Evolutionary conservation across 1,140 invertebrate species (phyloP), one percentile per base, ranked within the genome.

Genomic region (Drosophila sproati): DNA sequence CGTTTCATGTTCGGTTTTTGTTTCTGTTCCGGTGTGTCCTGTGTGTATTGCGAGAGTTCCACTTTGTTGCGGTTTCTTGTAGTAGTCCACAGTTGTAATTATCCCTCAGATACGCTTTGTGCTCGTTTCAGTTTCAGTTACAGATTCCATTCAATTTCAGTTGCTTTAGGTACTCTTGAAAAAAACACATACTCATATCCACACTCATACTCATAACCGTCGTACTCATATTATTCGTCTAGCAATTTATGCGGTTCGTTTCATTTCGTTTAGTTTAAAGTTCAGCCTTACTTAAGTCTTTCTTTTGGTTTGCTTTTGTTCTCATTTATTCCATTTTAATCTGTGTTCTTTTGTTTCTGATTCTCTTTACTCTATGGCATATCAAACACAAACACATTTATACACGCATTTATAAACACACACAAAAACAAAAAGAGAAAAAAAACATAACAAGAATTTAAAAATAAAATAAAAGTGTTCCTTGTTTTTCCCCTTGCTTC

Each of bases 311-410:
- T 20, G 20, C 20, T 20, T 20, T 20, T 20, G 20, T 20, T 10
- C 7, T 50, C 52, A 75, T 81, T 78, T 63, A 78, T 52, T 68
- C 62, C 60, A 60, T 70, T 66, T 78, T 82, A 87, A 81, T 81
- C 82, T 85, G 37, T 47, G 69, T 61, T 78, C 59, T 66, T 82
- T 73, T 79, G 59, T 75, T 86, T 64, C 57, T 59, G 56, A 57
- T 68, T 73, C 54, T 55, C 41, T 70, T 78, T 70, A 32, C 47
- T 74, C 78, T 75, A 45, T 52, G 67, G 39, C 61, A 75, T 74
- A 57, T 41, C 43, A 73, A 52, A 45, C 52, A 72, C n/a, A n/a
- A n/a, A n/a, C 45, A 66, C 10, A 39, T 4, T 61, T 7, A 56
- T 20, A 56, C 43, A 41, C n/a, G 37, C 50, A 37, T 31, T 12